Evolutionary conservation across 2,113 vertebrate genomes (phyloP).

Genomic region (Rhipidura dahli): DNA sequence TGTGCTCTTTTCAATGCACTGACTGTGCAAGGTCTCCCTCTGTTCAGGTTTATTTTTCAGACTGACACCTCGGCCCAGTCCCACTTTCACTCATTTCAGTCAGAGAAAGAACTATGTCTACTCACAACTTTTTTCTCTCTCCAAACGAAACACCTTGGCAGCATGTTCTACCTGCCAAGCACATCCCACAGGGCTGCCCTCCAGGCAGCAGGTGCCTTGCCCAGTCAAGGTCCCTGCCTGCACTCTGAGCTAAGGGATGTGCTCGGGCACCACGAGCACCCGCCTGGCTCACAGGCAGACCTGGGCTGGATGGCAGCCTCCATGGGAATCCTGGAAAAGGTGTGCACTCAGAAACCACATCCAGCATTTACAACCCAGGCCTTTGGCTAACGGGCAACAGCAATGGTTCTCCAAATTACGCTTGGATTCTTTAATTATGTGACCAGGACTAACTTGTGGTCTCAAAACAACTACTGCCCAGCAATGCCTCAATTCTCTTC

Average conservation of each 20-base stretch:
- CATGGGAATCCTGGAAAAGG: background rate
- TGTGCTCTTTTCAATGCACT: background rate
- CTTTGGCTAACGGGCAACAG: background rate
- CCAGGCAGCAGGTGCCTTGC: background rate
- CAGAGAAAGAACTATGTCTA: background rate
- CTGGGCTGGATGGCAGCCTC: background rate
- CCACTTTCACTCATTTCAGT: background rate
- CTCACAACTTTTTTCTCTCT: background rate
- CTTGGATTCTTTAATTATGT: background rate
- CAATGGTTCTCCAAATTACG: background rate
- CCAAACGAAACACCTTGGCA: accelerated
- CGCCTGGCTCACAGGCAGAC: accelerated
- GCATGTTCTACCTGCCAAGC: background rate
- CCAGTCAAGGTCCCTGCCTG: background rate
- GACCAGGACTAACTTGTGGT: background rate
- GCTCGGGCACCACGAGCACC: accelerated
- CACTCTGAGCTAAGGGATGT: accelerated
- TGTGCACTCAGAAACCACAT: background rate
- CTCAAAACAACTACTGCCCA: background rate
- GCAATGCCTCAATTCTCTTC: background rate
- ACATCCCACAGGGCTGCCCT: background rate
- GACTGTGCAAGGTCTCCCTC: background rate
- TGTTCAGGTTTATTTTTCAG: background rate
- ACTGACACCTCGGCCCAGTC: background rate
- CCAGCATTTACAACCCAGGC: background rate